Percentiles rank a stretch among this genome's conserved stretches.
phyloP scores from a whole-genome alignment of 2,113 vertebrate genomes.

The Gnathonemus longibarbis region DNA sequence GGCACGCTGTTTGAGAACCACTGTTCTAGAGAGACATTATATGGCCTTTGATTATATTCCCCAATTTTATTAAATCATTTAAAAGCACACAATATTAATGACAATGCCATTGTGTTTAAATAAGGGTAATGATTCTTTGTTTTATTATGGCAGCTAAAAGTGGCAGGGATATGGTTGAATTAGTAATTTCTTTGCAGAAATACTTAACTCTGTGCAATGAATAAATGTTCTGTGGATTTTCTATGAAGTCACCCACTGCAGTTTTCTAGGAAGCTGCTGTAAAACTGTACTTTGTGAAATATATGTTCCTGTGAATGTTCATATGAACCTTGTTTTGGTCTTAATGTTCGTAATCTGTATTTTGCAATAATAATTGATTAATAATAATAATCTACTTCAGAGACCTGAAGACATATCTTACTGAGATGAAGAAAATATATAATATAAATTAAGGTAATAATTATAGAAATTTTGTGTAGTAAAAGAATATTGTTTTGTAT shows the following conservation, averaged over 20 bases:
- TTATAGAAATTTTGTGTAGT: constrained; percentile 72
- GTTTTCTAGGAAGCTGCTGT: constrained; percentile 71
- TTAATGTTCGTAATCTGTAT: constrained; percentile 78
- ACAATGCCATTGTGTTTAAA: constrained; percentile 51
- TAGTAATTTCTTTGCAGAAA: constrained; percentile 56
- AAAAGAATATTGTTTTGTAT: constrained; percentile 77
- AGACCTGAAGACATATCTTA: constrained; percentile 87
- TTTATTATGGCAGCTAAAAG: constrained; percentile 63
- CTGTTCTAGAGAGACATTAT: constrained; percentile 28
- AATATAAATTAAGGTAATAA: constrained; percentile 63
- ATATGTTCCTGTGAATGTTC: constrained; percentile 86
- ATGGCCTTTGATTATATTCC: constrained; percentile 37
- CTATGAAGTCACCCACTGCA: constrained; percentile 65
- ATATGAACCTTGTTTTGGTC: constrained; percentile 81
- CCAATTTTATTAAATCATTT: constrained; percentile 52
- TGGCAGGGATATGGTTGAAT: constrained; percentile 53
- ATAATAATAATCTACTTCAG: constrained; percentile 73
- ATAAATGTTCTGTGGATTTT: constrained; percentile 69
- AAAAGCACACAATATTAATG: constrained; percentile 62
- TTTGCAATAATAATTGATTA: constrained; percentile 79
- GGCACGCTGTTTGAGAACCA: background rate
- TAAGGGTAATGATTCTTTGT: constrained; percentile 56
- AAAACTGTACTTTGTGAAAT: constrained; percentile 80
- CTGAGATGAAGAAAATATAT: constrained; percentile 71
- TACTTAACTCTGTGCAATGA: constrained; percentile 64